phyloP scores from a whole-genome alignment of 2,888 invertebrate genomes.

The Sepioteuthis lessoniana region DNA sequence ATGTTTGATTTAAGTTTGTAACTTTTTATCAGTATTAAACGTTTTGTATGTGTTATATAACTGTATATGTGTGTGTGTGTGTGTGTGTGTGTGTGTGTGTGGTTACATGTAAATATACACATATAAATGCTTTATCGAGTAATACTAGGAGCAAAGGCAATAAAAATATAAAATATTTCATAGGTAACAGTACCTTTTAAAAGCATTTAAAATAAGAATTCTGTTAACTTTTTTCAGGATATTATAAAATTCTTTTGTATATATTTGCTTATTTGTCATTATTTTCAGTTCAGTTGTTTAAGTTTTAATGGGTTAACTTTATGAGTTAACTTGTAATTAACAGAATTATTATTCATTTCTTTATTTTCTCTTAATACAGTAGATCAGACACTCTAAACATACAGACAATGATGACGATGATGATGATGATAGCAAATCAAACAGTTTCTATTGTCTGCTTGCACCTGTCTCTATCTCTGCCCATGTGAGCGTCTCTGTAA shows the following conservation, averaged over 20 bases:
- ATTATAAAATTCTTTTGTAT: neutral
- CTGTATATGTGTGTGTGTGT: neutral
- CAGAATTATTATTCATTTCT: neutral
- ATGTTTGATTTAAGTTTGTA: neutral
- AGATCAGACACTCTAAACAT: neutral
- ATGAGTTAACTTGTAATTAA: neutral
- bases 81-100: neutral
- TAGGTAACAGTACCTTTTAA: neutral
- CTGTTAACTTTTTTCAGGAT: neutral
- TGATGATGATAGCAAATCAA: conserved; percentile 33
- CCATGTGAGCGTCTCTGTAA: neutral
- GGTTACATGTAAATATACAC: neutral
- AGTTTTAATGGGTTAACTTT: neutral
- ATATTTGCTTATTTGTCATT: neutral
- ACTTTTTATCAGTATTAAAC: neutral
- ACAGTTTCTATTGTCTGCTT: conserved; percentile 3
- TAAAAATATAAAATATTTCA: neutral
- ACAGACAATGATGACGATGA: neutral
- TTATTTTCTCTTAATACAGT: neutral
- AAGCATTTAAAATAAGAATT: neutral
- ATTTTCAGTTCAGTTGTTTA: neutral
- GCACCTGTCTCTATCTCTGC: neutral
- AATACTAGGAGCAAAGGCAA: too few species aligned
- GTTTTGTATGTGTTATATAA: neutral
- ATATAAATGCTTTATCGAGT: too few species aligned